phyloP scores from a whole-genome alignment of 2,113 vertebrate genomes.

The Benitochromis conjunctus region DNA sequence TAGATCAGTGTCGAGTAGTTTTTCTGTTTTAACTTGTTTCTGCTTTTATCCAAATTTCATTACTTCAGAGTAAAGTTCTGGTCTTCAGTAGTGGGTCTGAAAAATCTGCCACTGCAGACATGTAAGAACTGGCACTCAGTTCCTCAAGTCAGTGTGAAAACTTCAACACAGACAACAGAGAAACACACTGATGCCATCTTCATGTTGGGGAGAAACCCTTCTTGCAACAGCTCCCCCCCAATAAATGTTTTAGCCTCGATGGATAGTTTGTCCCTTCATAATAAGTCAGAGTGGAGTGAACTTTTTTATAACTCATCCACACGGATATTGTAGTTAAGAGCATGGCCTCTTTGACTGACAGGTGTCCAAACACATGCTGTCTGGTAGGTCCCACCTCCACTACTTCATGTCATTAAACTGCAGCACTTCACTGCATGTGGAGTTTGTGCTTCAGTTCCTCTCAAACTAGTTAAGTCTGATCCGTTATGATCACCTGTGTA shows the following conservation, averaged over 20 bases:
- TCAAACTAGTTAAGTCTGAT: neutral
- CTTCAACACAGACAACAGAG: neutral
- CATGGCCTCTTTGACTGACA: neutral
- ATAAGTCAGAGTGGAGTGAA: neutral
- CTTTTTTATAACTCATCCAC: neutral
- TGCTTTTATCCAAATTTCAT: neutral
- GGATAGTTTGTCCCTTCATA: neutral
- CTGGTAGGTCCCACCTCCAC: neutral
- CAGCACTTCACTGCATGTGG: neutral
- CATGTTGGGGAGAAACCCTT: neutral
- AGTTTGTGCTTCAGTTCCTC: neutral
- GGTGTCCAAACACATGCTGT: neutral
- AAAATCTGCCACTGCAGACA: neutral
- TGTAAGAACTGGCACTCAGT: neutral
- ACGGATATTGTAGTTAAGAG: neutral
- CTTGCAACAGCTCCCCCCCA: neutral
- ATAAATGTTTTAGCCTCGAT: accelerated
- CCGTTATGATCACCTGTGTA: accelerated
- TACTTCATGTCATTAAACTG: neutral
- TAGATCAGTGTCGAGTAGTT: neutral
- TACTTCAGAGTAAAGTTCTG: neutral
- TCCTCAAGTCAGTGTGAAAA: neutral
- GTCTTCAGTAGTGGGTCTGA: neutral
- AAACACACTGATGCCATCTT: neutral
- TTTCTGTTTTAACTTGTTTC: neutral